Conservation (phyloP, 1,140 invertebrate species). For the Drosophila subpulchrella region DNA sequence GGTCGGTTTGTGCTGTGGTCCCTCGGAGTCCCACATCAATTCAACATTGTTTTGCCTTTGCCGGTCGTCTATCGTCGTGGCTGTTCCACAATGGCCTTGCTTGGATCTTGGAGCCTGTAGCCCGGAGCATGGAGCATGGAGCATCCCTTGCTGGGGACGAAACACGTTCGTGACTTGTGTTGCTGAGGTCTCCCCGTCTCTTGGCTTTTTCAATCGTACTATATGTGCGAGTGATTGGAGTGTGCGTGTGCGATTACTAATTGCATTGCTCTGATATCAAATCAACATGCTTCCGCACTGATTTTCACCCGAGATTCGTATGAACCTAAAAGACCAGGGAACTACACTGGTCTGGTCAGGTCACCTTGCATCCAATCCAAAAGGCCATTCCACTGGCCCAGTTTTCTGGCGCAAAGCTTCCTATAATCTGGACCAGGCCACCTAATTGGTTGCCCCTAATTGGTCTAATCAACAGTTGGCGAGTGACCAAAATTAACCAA, state of each 20-base stretch:
- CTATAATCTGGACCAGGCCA: not conserved
- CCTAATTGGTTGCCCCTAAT: conserved; percentile 18
- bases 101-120: too few species aligned
- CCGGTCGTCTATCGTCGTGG: not conserved
- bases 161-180: conserved; percentile 25
- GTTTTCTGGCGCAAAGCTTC: too few species aligned
- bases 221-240: conserved; percentile 10
- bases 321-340: not conserved
- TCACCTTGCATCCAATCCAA: not conserved
- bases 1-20: not conserved
- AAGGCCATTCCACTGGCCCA: not conserved
- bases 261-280: conserved; percentile 69
- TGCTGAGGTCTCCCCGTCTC: not conserved
- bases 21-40: conserved; percentile 34
- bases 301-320: conserved; percentile 19
- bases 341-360: not conserved
- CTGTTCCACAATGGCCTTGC: conserved; percentile 2
- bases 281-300: conserved; percentile 55
- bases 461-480: conserved; percentile 38
- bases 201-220: not conserved
- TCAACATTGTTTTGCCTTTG: conserved; percentile 45
- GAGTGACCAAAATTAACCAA: conserved; percentile 31
- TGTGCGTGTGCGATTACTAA: conserved; percentile 48
- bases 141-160: not conserved
- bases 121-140: conserved; percentile 1